A percentile compares a stretch with the other conserved stretches of the same genome.
phyloP scores from a whole-genome alignment of 2,888 invertebrate genomes.

The Lapara coniferarum region DNA sequence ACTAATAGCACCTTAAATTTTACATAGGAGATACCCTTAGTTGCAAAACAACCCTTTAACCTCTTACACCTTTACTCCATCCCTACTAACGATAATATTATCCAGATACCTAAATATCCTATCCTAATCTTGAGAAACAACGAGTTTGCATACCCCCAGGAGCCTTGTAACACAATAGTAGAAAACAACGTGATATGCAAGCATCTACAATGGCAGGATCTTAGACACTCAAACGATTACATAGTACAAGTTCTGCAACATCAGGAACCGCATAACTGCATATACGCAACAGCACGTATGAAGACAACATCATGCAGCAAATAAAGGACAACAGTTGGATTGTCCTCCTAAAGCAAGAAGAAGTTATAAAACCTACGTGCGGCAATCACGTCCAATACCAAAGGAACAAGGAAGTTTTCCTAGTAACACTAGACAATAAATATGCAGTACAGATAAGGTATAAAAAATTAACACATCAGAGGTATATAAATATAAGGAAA shows the following conservation, averaged over 20 bases:
- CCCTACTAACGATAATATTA: constrained; percentile 36
- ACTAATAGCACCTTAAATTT: constrained; percentile 38
- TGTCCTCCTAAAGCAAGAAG: constrained; percentile 38
- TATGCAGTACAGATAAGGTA: constrained; percentile 35
- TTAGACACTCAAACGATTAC: constrained; percentile 37
- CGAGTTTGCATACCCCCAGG: constrained; percentile 42
- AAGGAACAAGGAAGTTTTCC: constrained; percentile 34
- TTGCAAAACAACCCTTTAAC: constrained; percentile 35
- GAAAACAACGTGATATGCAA: constrained; percentile 34
- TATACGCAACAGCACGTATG: constrained; percentile 31
- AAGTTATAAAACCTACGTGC: constrained; percentile 39
- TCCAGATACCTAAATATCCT: constrained; percentile 40
- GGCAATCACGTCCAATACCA: constrained; percentile 39
- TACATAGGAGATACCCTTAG: constrained; percentile 39
- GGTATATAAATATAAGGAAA: constrained; percentile 35
- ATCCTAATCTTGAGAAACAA: constrained; percentile 42
- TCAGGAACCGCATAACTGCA: constrained; percentile 40
- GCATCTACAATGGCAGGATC: constrained; percentile 36
- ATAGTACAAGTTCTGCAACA: constrained; percentile 41
- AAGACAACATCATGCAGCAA: constrained; percentile 39
- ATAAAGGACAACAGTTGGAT: constrained; percentile 44
- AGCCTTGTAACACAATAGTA: constrained; percentile 35
- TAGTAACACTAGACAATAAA: constrained; percentile 36
- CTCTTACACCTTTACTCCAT: constrained; percentile 40
- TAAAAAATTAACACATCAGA: constrained; percentile 34